Base-by-base conservation (phyloP, 2,888 invertebrate genomes). In the Bursaphelenchus okinawaensis region DNA sequence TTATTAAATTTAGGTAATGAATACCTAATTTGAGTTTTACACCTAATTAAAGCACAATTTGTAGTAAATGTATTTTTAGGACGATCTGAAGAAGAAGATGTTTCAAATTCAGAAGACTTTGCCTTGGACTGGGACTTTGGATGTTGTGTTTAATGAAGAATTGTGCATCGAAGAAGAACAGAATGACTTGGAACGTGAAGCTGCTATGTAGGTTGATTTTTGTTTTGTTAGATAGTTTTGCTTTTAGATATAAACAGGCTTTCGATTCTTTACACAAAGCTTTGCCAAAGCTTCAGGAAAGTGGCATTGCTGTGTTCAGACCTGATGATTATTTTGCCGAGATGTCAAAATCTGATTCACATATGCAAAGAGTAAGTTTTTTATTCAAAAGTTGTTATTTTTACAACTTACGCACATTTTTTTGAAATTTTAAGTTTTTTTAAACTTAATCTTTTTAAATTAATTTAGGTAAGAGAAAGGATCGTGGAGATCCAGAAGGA, bases 281-380 rank as follows among this genome's bases (percentile, higher is more conserved):
- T 0, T 87, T 96, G 23, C 88, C 89, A 55, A 87, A 87, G 72
- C 85, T 98, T 8, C 90, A 91, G 68, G 87, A 88, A 50, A 83
- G 91, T 52, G 62, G 88, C 22, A 85, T 94, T 55, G 86, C 88
- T 0, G 93, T 92, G 0, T 89, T 88, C 80, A 87, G 91, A 84
- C 98, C 98, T 0, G 91, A 91, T 63, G 96, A 96, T 84, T 98
- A 93, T 84, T 96, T 94, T 85, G 98, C 96, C 0, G 92, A 98
- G 87, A 98, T 98, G 98, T 93, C 92, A 0, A 98, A 98, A 84
- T 87, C 91, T 16, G 98, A 98, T 85, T 88, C 88, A 29, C 98
- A 98, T 80, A 98, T 98, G 98, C 92, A 93, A 80, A 94, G 93
- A 85, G 87, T 87, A 70, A 68, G 75, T 24, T 8, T 16, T 56